A percentile compares a stretch with the other conserved stretches of the same genome.
These are phyloP conservation scores for Tetragnatha versicolor DNA, from an alignment of 1,140 invertebrate species.

Conservation along the genomic window DNA sequence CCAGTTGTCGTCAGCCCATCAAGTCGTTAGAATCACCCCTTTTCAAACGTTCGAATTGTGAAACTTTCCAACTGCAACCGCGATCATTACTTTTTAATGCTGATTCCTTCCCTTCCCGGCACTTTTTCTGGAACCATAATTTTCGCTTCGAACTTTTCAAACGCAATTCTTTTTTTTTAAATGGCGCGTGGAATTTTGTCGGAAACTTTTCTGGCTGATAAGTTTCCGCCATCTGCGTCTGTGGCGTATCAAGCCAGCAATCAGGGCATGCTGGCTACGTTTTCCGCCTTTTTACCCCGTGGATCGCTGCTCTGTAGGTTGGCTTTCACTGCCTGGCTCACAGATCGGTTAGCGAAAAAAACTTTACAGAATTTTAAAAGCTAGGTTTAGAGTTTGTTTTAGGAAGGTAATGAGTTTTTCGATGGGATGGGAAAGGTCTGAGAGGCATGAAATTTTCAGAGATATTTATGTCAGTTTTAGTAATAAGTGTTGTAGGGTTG, in stretches of 20 bases:
- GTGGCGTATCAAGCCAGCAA: not conserved
- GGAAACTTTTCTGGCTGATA: constrained; percentile 9
- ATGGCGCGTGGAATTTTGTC: not conserved
- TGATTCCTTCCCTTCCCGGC: constrained; percentile 8
- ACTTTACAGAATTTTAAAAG: too few relatives aligned
- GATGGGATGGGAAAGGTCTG: too few relatives aligned
- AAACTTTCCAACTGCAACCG: too few relatives aligned
- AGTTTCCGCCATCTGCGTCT: not conserved
- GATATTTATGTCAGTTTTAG: too few relatives aligned
- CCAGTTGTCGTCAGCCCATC: too few relatives aligned
- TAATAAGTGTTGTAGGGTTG: too few relatives aligned
- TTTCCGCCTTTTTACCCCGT: constrained; percentile 16
- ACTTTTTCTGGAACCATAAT: not conserved
- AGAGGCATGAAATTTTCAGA: too few relatives aligned
- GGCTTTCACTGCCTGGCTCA: not conserved
- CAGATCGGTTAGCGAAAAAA: not conserved
- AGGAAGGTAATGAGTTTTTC: too few relatives aligned
- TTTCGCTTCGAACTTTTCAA: constrained; percentile 10
- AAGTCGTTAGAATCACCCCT: too few relatives aligned
- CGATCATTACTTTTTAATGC: constrained; percentile 23
- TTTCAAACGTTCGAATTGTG: too few relatives aligned
- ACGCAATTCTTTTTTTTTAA: not conserved
- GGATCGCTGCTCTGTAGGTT: too few relatives aligned
- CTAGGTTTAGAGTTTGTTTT: too few relatives aligned
- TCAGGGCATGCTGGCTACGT: not conserved